Evolutionary conservation across 2,113 vertebrate genomes (phyloP).

Genomic region (Chloroceryle aenea): DNA sequence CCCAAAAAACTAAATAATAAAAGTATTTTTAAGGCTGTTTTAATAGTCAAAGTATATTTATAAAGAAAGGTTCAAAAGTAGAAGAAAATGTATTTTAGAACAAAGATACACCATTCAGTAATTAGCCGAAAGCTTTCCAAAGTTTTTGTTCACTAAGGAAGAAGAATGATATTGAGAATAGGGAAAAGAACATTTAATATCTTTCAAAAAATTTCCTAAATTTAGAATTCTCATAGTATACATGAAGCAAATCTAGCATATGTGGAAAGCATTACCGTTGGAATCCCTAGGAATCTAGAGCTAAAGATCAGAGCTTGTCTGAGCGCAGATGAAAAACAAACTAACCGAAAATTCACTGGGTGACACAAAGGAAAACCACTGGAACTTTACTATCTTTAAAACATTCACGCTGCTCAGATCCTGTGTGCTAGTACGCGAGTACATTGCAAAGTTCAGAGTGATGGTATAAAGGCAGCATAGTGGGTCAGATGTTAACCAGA

Average conservation of each 20-base stretch:
- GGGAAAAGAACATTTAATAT: neutral
- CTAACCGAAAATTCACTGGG: neutral
- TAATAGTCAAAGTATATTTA: neutral
- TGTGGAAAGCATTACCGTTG: neutral
- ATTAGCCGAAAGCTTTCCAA: neutral
- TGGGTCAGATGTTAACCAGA: neutral
- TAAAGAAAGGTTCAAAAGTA: neutral
- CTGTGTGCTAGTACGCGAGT: neutral
- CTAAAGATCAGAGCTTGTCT: neutral
- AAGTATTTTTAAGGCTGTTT: neutral
- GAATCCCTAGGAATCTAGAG: neutral
- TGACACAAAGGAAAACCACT: neutral
- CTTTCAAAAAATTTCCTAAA: neutral
- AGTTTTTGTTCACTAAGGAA: neutral
- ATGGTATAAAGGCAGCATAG: neutral
- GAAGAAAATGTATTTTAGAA: neutral
- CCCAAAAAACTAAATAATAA: neutral
- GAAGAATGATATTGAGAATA: neutral
- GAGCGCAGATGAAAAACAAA: neutral
- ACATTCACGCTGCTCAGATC: neutral
- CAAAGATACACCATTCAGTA: neutral
- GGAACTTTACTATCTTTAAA: neutral
- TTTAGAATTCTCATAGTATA: neutral
- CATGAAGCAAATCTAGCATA: rapidly evolving
- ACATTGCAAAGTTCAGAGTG: neutral